phyloP scores from a whole-genome alignment of 2,888 invertebrate species.

The Heliconius ethilla region DNA sequence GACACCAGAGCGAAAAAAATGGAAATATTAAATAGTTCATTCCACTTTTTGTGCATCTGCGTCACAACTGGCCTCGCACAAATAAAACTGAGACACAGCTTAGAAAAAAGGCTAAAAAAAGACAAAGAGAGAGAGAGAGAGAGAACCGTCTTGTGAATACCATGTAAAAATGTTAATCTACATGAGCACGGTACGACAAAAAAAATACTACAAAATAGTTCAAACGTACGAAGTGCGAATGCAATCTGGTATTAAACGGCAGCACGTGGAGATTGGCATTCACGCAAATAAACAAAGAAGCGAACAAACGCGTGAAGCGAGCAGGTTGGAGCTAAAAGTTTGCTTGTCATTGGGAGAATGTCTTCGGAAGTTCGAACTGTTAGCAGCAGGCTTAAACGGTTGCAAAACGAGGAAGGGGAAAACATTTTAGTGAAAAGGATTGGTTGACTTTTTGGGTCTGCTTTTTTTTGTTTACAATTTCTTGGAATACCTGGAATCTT shows the following conservation, averaged over 20 bases:
- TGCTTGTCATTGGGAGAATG: neutral
- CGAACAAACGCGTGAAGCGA: neutral
- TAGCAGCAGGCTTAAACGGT: neutral
- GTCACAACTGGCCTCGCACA: too few relatives aligned
- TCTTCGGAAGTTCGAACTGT: neutral
- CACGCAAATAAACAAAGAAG: neutral
- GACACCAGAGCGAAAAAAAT: too few relatives aligned
- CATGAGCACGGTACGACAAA: neutral
- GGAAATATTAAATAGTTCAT: too few relatives aligned
- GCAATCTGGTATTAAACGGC: conserved; percentile 3
- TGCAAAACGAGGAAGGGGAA: too few relatives aligned
- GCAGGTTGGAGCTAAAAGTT: neutral
- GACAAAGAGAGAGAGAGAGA: neutral
- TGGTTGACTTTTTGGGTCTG: neutral
- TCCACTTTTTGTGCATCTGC: too few relatives aligned
- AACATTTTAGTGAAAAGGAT: neutral
- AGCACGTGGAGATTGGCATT: neutral
- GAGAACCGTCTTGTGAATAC: neutral
- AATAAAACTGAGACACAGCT: too few relatives aligned
- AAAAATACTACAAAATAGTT: neutral
- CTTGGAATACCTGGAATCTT: too few relatives aligned
- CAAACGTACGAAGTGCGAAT: neutral
- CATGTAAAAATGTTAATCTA: neutral
- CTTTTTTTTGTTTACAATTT: too few relatives aligned
- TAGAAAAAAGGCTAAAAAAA: neutral